phyloP scores from a whole-genome alignment of 2,888 invertebrate species.

The Eumacrocentrus americanus region DNA sequence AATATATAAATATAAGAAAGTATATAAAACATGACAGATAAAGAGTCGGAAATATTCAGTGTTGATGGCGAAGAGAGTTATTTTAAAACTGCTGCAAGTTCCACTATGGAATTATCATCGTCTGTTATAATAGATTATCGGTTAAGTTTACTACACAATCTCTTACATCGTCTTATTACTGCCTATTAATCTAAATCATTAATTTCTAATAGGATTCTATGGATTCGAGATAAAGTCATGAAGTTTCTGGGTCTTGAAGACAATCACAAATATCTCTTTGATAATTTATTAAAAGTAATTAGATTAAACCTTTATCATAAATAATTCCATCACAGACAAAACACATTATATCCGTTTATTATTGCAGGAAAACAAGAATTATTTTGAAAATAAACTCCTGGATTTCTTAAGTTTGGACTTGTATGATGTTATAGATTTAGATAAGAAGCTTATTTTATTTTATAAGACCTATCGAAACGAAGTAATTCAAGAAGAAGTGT shows the following conservation, averaged over 20 bases:
- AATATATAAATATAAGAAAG: background rate
- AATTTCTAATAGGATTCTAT: constrained; percentile 64
- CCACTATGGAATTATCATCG: background rate
- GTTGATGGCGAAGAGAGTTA: constrained; percentile 63
- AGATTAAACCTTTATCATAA: no score
- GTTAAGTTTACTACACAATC: background rate
- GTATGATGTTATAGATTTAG: constrained; percentile 60
- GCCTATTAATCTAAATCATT: background rate
- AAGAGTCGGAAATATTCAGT: background rate
- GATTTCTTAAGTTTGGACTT: constrained; percentile 66
- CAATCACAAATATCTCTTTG: constrained; percentile 46
- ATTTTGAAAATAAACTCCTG: constrained; percentile 64
- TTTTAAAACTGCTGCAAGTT: constrained; percentile 3
- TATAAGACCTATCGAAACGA: constrained; percentile 76
- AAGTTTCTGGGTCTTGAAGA: constrained; percentile 64
- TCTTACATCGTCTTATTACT: background rate
- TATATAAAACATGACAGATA: background rate
- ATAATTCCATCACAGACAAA: constrained; percentile 7
- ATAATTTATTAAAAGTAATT: constrained; percentile 54
- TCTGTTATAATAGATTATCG: background rate
- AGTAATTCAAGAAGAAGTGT: constrained; percentile 76
- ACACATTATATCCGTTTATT: constrained; percentile 7
- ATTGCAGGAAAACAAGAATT: constrained; percentile 60
- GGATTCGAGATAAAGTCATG: constrained; percentile 73
- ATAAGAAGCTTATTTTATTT: constrained; percentile 70